phyloP scores from a whole-genome alignment of 2,888 invertebrate species.

The Melinaea menophilus region DNA sequence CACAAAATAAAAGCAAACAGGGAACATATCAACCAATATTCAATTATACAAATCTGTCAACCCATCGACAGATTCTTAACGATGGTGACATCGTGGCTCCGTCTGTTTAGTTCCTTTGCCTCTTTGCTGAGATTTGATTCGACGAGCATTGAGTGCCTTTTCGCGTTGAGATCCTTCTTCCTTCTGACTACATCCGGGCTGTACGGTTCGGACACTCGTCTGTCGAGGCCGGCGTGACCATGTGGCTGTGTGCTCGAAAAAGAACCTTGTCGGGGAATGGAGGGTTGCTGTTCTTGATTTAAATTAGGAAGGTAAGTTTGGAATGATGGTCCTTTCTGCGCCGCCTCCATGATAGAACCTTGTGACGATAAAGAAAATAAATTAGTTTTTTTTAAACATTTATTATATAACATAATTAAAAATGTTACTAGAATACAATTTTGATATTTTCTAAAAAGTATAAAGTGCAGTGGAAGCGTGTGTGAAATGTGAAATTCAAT shows the following conservation, averaged over 20 bases:
- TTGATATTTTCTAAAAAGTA: slow-evolving; percentile 5
- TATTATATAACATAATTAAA: neutral
- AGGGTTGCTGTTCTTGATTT: slow-evolving; percentile 48
- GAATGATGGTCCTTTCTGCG: slow-evolving; percentile 79
- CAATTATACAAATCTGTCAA: slow-evolving; percentile 48
- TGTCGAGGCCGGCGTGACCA: slow-evolving; percentile 45
- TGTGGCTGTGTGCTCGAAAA: slow-evolving; percentile 45
- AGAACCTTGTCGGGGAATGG: slow-evolving; percentile 54
- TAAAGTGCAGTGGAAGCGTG: neutral
- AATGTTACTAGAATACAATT: neutral
- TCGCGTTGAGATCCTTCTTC: slow-evolving; percentile 61
- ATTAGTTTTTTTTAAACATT: neutral
- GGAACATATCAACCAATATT: slow-evolving; percentile 29
- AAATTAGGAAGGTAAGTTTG: slow-evolving; percentile 69
- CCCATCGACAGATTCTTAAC: slow-evolving; percentile 70
- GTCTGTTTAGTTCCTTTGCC: slow-evolving; percentile 59
- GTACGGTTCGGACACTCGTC: slow-evolving; percentile 67
- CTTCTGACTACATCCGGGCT: slow-evolving; percentile 63
- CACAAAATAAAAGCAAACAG: neutral
- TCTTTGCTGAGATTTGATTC: slow-evolving; percentile 62
- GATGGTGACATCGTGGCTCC: slow-evolving; percentile 63
- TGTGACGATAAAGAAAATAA: slow-evolving; percentile 26
- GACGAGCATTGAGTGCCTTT: slow-evolving; percentile 70
- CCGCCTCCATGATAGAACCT: slow-evolving; percentile 84
- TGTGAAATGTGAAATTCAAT: neutral